A percentile compares a stretch with the other conserved stretches of the same genome.
These are phyloP conservation scores for Lucifuga dentata DNA, from an alignment of 2,113 vertebrate genomes.

Conservation along the genomic window DNA sequence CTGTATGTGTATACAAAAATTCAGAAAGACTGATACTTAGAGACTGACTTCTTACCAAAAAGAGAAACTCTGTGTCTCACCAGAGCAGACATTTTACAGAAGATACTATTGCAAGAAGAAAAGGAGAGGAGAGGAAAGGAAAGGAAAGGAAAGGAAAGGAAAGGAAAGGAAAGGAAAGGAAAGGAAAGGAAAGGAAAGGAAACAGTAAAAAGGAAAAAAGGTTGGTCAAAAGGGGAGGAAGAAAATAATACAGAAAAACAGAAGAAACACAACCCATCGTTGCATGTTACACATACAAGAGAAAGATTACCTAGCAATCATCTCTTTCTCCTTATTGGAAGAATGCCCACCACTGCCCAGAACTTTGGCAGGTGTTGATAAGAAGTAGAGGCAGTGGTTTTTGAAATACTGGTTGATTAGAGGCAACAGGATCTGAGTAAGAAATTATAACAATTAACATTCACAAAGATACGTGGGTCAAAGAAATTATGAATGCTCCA, in stretches of 20 bases:
- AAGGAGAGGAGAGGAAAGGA: slow-evolving; percentile 20
- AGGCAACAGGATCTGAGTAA: slow-evolving; percentile 89
- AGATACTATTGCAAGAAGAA: slow-evolving; percentile 83
- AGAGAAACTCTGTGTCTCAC: slow-evolving; percentile 95
- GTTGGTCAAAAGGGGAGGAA: neutral
- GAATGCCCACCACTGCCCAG: slow-evolving; percentile 92
- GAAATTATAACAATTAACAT: slow-evolving; percentile 24
- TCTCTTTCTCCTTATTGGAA: slow-evolving; percentile 97
- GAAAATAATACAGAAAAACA: neutral
- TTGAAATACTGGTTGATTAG: slow-evolving; percentile 95
- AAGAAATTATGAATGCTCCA: neutral
- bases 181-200: slow-evolving; percentile 9
- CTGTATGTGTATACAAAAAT: slow-evolving; percentile 7
- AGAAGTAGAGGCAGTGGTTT: slow-evolving; percentile 89
- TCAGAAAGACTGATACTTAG: slow-evolving; percentile 11
- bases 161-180: slow-evolving; percentile 11
- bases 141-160: neutral
- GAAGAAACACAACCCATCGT: neutral
- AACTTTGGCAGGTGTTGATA: slow-evolving; percentile 89
- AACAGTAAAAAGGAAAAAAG: slow-evolving; percentile 16
- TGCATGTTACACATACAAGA: neutral
- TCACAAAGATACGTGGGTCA: neutral
- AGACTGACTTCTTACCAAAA: slow-evolving; percentile 87
- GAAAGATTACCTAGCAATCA: slow-evolving; percentile 90
- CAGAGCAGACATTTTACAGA: slow-evolving; percentile 95